Conservation (phyloP, 1,140 invertebrate species). For the Helicoverpa zea region DNA sequence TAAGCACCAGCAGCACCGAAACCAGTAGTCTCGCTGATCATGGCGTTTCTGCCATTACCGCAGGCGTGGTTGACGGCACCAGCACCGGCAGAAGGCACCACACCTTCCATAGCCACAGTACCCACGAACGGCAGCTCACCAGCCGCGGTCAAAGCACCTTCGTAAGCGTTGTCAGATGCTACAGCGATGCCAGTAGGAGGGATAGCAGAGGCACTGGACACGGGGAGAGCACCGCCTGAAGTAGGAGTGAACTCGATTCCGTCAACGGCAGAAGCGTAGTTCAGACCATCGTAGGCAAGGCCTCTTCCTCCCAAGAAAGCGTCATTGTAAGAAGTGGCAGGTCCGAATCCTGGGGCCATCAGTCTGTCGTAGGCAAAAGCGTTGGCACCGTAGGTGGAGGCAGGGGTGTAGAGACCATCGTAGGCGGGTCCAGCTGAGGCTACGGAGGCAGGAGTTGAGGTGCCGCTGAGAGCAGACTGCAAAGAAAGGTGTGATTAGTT, state of each 20-base stretch:
- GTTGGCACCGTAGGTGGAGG: neutral
- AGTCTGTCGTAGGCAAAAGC: neutral
- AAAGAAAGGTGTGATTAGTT: neutral
- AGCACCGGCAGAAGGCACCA: constrained; percentile 59
- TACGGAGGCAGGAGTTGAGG: neutral
- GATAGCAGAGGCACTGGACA: constrained; percentile 56
- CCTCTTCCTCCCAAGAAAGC: neutral
- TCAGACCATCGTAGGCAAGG: neutral
- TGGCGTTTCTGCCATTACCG: constrained; percentile 54
- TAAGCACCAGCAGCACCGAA: neutral
- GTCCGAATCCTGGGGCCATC: neutral
- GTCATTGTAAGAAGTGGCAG: neutral
- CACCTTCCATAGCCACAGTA: constrained; percentile 63
- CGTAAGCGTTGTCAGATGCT: constrained; percentile 59
- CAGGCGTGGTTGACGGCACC: constrained; percentile 1
- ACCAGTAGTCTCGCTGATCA: constrained; percentile 50
- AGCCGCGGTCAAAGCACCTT: constrained; percentile 59
- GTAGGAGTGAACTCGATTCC: neutral
- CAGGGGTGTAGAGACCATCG: neutral
- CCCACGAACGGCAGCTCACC: constrained; percentile 52
- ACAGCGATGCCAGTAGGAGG: constrained; percentile 59
- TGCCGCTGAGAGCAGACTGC: neutral
- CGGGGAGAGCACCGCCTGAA: constrained; percentile 41
- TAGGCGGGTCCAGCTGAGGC: neutral
- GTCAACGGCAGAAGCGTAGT: neutral